These are phyloP conservation scores for Myocastor coypus DNA, from an alignment of 2,113 vertebrate species.

Conservation along the genomic window DNA sequence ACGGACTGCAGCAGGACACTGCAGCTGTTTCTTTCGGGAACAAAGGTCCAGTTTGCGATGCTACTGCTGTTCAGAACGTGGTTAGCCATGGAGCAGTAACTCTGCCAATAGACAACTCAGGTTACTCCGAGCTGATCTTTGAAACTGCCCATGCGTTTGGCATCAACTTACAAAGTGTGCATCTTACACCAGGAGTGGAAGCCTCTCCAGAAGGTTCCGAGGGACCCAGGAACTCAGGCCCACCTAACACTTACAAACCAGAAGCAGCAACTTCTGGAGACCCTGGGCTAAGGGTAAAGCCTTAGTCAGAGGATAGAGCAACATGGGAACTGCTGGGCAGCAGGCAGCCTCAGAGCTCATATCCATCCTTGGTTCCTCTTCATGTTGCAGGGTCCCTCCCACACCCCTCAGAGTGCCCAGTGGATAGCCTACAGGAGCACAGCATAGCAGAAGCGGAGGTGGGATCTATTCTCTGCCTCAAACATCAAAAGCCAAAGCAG, in stretches of 20 bases:
- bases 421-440: background rate
- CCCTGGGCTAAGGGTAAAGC: background rate
- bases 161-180: background rate
- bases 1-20: conserved; percentile 86
- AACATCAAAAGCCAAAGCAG: conserved; percentile 21
- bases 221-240: background rate
- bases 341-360: background rate
- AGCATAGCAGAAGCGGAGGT: background rate
- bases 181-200: background rate
- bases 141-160: background rate
- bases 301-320: background rate
- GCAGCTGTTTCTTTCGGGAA: conserved; percentile 81
- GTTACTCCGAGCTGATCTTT: conserved; percentile 14
- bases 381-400: background rate
- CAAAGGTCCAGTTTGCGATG: conserved; percentile 86
- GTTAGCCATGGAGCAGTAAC: conserved; percentile 87
- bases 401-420: background rate
- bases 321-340: background rate
- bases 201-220: background rate
- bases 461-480: background rate
- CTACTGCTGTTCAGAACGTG: conserved; percentile 85
- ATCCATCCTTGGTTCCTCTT: background rate
- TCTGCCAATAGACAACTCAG: conserved; percentile 67
- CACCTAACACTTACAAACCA: background rate
- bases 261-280: background rate